Evolutionary conservation across 2,113 vertebrate genomes (phyloP).

Genomic region (Poeciliopsis turrubarensis): DNA sequence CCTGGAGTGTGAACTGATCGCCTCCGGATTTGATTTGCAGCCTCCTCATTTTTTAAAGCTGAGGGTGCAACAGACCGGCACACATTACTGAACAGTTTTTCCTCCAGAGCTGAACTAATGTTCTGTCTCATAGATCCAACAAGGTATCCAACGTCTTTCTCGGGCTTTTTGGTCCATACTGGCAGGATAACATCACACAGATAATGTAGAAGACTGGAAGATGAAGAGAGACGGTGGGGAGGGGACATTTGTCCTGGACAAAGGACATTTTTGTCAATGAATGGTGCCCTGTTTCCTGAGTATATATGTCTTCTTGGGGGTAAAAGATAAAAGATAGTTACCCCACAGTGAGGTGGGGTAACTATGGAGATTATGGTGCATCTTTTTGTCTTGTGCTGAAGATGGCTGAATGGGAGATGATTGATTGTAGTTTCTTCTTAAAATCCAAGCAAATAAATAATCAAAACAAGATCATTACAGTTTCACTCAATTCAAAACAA

Average conservation of each 20-base stretch:
- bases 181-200: neutral
- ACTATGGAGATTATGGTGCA: neutral
- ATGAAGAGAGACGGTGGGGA: slow-evolving; percentile 30
- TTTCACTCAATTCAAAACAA: no score
- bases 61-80: neutral
- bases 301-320: slow-evolving; percentile 35
- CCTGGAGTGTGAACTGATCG: neutral
- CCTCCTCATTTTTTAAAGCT: neutral
- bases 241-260: slow-evolving; percentile 59
- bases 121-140: neutral
- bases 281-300: slow-evolving; percentile 67
- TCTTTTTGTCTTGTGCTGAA: slow-evolving; percentile 5
- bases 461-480: no score
- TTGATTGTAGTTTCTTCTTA: neutral
- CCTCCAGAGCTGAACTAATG: neutral
- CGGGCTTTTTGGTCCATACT: neutral
- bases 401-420: slow-evolving; percentile 25
- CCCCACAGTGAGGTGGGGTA: slow-evolving; percentile 24
- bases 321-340: slow-evolving; percentile 15
- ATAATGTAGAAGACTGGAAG: no score
- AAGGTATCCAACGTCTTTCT: neutral
- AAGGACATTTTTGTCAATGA: slow-evolving; percentile 72
- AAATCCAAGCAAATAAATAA: no score
- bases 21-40: neutral
- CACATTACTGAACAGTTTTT: neutral